Evolutionary conservation across 2,113 vertebrate species (phyloP).

Genomic region (Pelecanus crispus): DNA sequence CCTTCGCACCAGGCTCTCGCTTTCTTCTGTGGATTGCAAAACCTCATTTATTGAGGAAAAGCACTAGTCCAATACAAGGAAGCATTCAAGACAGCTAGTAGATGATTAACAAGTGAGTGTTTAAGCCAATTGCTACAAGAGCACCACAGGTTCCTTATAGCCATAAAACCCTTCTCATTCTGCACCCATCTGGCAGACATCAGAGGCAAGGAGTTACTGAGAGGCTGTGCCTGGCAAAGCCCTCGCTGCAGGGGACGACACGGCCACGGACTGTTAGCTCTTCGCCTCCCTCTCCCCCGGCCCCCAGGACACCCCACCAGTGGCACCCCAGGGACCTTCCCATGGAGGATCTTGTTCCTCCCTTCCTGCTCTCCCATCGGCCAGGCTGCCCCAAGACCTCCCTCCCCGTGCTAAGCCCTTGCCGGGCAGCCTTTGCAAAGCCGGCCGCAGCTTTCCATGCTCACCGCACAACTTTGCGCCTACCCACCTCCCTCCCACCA

Average conservation of each 20-base stretch:
- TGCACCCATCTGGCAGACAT: neutral
- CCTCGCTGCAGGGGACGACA: neutral
- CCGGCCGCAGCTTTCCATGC: neutral
- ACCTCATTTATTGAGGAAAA: neutral
- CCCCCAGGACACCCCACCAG: neutral
- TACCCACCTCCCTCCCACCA: neutral
- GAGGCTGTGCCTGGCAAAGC: neutral
- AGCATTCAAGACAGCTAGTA: neutral
- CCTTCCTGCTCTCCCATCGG: neutral
- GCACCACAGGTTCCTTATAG: neutral
- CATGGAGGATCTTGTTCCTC: neutral
- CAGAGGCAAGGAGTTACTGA: rapidly evolving
- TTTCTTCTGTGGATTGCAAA: neutral
- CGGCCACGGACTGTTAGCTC: neutral
- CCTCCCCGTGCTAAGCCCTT: neutral
- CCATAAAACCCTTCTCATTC: neutral
- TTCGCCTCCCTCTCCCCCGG: neutral
- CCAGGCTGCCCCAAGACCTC: neutral
- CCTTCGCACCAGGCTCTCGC: neutral
- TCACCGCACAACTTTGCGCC: neutral
- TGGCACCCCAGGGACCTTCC: neutral
- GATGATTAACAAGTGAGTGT: constrained; percentile 17
- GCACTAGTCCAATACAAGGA: neutral
- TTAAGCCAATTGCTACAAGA: neutral
- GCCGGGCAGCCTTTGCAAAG: neutral